Evolutionary conservation across 1,140 invertebrate genomes (phyloP).

Genomic region (Odontomachus brunneus): DNA sequence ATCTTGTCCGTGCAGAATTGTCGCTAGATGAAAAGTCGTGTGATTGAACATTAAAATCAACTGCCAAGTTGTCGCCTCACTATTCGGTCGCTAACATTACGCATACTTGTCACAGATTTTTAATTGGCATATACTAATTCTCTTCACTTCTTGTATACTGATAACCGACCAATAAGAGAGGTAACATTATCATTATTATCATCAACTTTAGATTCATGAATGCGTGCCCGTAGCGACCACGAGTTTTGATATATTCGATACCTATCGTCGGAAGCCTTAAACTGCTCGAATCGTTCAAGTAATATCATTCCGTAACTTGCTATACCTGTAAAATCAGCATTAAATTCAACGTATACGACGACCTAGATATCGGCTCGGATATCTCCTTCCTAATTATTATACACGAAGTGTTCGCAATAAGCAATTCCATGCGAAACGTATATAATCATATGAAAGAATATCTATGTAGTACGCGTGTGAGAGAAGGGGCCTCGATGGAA

Average conservation of each 20-base stretch:
- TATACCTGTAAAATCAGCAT: constrained; percentile 1
- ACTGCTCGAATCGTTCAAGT: neutral
- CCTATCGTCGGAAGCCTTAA: neutral
- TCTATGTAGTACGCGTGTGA: neutral
- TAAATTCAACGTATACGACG: constrained; percentile 29
- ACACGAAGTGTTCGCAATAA: constrained; percentile 1
- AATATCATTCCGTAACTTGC: constrained; percentile 11
- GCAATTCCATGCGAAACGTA: neutral
- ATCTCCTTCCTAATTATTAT: constrained; percentile 28
- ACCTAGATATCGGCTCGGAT: constrained; percentile 15
- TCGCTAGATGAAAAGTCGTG: too few species aligned
- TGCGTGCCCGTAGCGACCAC: neutral
- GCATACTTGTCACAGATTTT: too few species aligned
- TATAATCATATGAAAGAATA: constrained; percentile 29
- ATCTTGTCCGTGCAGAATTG: too few species aligned
- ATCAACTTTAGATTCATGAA: neutral
- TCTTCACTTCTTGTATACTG: too few species aligned
- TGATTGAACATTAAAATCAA: too few species aligned
- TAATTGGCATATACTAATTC: too few species aligned
- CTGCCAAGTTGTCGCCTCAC: too few species aligned
- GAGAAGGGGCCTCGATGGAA: constrained; percentile 9
- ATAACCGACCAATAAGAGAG: too few species aligned
- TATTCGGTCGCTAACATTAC: too few species aligned
- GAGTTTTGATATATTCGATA: neutral
- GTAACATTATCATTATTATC: too few species aligned